phyloP scores from a whole-genome alignment of 2,888 invertebrate species.

The Mesochorus sp. region DNA sequence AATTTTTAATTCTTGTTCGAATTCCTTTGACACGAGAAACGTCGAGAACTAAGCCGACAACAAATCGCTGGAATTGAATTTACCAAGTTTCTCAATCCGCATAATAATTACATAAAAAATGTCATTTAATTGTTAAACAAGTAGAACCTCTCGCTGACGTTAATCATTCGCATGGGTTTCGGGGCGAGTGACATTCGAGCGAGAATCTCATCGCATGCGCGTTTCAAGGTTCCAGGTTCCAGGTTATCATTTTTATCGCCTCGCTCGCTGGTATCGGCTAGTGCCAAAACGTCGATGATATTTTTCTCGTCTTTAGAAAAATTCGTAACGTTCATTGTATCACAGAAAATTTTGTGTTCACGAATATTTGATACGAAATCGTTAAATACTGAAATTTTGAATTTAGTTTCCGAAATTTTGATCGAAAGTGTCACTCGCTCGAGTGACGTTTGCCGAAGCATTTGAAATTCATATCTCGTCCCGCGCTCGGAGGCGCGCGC shows the following conservation, averaged over 20 bases:
- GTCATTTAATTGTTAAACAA: constrained; percentile 15
- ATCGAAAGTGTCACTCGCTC: too few relatives aligned
- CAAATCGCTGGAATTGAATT: constrained; percentile 56
- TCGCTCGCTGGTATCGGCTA: constrained; percentile 29
- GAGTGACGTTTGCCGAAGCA: background rate
- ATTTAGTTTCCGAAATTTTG: constrained; percentile 42
- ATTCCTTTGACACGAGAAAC: background rate
- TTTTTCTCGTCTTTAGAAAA: constrained; percentile 59
- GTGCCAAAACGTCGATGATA: constrained; percentile 62
- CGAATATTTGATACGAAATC: background rate
- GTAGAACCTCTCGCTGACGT: constrained; percentile 60
- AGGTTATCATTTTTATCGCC: constrained; percentile 52
- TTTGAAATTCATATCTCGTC: constrained; percentile 37
- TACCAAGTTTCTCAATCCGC: background rate
- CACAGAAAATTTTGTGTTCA: constrained; percentile 20
- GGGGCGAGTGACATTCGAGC: constrained; percentile 64
- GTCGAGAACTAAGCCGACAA: constrained; percentile 38
- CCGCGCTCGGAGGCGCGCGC: constrained; percentile 37
- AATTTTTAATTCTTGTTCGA: background rate
- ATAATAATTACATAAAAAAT: background rate
- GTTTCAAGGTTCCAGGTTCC: constrained; percentile 61
- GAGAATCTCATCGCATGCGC: constrained; percentile 66
- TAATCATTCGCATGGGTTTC: constrained; percentile 53
- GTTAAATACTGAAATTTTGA: constrained; percentile 20
- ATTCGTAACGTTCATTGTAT: constrained; percentile 32